These are phyloP conservation scores for Enteromius unitaeniatus DNA, from an alignment of 2,797 vertebrate genomes.

Conservation along the genomic window DNA sequence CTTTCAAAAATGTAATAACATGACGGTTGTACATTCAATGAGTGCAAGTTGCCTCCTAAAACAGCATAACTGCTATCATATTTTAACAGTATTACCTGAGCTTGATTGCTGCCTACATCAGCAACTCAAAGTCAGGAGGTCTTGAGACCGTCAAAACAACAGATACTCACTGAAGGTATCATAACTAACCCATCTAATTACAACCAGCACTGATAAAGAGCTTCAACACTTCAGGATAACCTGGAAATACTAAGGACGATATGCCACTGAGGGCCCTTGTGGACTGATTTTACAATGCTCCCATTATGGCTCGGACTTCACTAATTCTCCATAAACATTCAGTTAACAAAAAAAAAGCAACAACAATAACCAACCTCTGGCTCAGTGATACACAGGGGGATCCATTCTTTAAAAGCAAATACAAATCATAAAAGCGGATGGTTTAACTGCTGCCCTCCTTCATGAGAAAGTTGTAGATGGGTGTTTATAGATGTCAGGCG, in stretches of 20 bases:
- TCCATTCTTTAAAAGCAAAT: not conserved
- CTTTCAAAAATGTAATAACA: not conserved
- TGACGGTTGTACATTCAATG: constrained; percentile 30
- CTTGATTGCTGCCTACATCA: not conserved
- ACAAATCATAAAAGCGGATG: not conserved
- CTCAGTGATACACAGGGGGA: constrained; percentile 45
- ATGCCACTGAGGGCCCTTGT: not conserved
- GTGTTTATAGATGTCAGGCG: not conserved
- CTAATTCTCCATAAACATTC: constrained; percentile 28
- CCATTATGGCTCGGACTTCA: constrained; percentile 13
- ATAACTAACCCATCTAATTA: not conserved
- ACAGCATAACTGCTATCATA: not conserved
- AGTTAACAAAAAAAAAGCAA: not conserved
- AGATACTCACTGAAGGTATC: not conserved
- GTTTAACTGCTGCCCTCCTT: not conserved
- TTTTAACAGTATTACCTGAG: not conserved
- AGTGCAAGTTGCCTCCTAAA: not conserved
- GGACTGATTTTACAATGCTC: not conserved
- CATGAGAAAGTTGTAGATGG: not conserved
- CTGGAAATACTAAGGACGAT: constrained; percentile 22
- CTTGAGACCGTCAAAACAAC: not conserved
- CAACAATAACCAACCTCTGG: not conserved
- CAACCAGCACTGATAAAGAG: constrained; percentile 15
- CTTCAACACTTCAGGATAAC: constrained; percentile 26
- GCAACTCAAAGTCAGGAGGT: not conserved